Conservation (phyloP, 2,113 vertebrate species). For the Hippopotamus amphibius region DNA sequence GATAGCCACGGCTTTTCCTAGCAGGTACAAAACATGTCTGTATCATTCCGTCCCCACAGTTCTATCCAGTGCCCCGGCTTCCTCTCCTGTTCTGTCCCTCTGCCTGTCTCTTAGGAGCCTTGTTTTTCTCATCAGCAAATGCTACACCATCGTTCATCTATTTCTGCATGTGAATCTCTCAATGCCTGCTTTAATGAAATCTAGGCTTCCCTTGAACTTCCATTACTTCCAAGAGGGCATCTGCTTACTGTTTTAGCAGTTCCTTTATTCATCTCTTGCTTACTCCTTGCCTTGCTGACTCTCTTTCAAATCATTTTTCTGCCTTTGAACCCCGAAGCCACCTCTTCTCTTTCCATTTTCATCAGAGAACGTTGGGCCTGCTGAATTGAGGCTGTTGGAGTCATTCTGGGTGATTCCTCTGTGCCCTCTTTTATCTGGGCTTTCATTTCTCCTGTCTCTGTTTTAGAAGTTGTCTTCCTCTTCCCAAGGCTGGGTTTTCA, state of each 20-base stretch:
- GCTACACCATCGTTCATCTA: not conserved
- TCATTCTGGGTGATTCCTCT: not conserved
- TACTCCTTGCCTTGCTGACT: not conserved
- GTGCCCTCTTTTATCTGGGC: not conserved
- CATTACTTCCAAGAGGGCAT: not conserved
- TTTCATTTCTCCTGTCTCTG: not conserved
- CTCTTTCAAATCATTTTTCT: not conserved
- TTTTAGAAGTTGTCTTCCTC: not conserved
- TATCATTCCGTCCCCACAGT: not conserved
- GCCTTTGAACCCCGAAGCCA: not conserved
- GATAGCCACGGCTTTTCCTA: not conserved
- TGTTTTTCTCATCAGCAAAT: not conserved
- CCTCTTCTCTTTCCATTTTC: not conserved
- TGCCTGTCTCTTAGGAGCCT: not conserved
- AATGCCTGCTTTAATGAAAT: not conserved
- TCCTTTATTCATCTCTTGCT: not conserved
- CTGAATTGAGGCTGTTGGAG: not conserved
- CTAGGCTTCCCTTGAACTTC: not conserved
- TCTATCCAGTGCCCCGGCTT: not conserved
- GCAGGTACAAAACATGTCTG: not conserved
- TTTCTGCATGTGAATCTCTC: not conserved
- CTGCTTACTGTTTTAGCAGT: not conserved
- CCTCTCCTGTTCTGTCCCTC: not conserved
- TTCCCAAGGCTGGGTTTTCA: not conserved
- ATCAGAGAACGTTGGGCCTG: not conserved